Base-by-base conservation (phyloP, 2,113 vertebrate species). In the Myotis davidii region DNA sequence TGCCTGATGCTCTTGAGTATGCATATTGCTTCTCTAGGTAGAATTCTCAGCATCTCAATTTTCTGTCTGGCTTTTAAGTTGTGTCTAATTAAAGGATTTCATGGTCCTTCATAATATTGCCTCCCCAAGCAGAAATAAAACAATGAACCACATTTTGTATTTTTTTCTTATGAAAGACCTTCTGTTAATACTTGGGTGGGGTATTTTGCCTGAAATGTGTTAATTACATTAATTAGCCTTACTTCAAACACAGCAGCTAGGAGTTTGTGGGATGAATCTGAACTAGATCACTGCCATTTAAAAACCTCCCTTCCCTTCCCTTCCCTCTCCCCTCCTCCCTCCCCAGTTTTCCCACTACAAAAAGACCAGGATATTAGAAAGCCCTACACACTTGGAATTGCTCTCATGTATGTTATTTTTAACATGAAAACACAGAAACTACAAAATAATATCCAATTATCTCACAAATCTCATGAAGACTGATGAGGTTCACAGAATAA, bases 71-170 rank as follows among this genome's bases (percentile, higher is more conserved):
- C 97, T 97, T 98, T 96, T 98, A 98, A 97, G 97, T 97, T 96
- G 95, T 96, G 96, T 97, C 96, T 97, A 96, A 98, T 98, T 98
- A 98, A 98, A 98, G 96, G 91, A 97, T 97, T 98, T 97, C 79
- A 92, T 95, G 96, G 98, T 98, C 94, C 96, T 94, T 97, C 94
- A 97, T 96, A 98, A 98, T 91, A 94, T 98, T 94, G 95, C 94
- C 73, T 92, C 92, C 91, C 96, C 52, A 86, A 59, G 59, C 78
- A 96, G 95, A 96, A 98, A 94, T 94, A 45, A 89, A 96, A 97
- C 56, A 25, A 97, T 11, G 61, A 95, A 45, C 5, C 56, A 76
- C 74, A 6, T 95, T 96, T 93, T 61, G 52, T 90, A 32, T 94
- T 88, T 90, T 59, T 90, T 91, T 70, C 56, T 12, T 20, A 97